Evolutionary conservation across 2,113 vertebrate species (phyloP).

Genomic region (Sinocyclocheilus anophthalmus): DNA sequence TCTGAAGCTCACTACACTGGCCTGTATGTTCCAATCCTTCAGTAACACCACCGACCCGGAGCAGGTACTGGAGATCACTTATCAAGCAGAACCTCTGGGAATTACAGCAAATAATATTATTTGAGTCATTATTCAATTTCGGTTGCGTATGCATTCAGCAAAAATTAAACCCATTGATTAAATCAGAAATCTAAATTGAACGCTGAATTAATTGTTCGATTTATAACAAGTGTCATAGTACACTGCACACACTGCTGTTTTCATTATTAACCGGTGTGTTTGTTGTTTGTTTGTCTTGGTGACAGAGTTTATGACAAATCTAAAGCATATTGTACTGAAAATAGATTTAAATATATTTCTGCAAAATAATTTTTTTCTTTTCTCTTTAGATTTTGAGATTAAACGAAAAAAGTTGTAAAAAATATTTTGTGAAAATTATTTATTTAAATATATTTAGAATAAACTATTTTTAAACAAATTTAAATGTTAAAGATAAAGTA

Average conservation of each 20-base stretch:
- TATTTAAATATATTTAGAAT: no score
- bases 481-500: no score
- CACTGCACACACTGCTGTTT: background rate
- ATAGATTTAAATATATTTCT: no score
- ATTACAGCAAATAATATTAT: background rate
- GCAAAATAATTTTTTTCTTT: background rate
- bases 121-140: background rate
- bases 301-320: background rate
- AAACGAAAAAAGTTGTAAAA: background rate
- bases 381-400: background rate
- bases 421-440: no score
- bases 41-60: conserved; percentile 47
- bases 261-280: background rate
- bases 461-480: no score
- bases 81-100: background rate
- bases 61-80: conserved; percentile 57
- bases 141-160: background rate
- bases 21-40: conserved; percentile 67
- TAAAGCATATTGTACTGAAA: background rate
- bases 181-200: background rate
- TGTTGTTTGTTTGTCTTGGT: background rate
- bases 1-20: conserved; percentile 66
- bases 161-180: background rate
- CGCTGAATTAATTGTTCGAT: background rate
- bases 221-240: background rate